phyloP scores from a whole-genome alignment of 2,113 vertebrate species.

The Casuarius casuarius region DNA sequence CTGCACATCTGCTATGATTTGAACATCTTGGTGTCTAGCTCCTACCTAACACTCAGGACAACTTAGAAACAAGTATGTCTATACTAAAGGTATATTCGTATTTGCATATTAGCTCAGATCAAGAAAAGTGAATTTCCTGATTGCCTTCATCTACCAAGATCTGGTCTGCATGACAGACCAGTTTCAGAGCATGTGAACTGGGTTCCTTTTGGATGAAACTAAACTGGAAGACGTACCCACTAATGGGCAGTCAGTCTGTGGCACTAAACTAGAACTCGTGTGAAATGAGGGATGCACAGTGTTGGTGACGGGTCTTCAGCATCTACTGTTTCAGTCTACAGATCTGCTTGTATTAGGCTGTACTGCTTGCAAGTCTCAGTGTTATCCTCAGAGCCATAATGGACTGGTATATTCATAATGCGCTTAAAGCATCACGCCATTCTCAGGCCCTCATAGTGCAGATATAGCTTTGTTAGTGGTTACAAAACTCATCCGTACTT shows the following conservation, averaged over 20 bases:
- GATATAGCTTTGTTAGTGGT: accelerated
- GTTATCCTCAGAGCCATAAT: no score
- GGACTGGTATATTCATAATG: no score
- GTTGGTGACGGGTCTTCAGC: neutral
- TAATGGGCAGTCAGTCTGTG: neutral
- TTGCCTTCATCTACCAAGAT: neutral
- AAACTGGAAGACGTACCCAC: neutral
- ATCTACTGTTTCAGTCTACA: neutral
- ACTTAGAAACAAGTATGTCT: neutral
- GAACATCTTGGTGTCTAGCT: neutral
- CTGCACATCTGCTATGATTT: neutral
- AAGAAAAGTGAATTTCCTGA: neutral
- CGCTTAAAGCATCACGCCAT: no score
- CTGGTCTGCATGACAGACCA: neutral
- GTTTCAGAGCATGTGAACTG: neutral
- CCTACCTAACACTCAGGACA: neutral
- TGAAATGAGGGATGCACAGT: neutral
- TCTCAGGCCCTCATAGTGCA: neutral
- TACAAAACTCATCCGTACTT: neutral
- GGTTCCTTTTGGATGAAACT: accelerated
- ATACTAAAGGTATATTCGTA: neutral
- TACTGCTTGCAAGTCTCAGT: no score
- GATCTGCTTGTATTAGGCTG: no score
- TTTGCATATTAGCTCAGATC: neutral
- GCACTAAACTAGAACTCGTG: neutral